phyloP scores from a whole-genome alignment of 2,888 invertebrate genomes.

The Drosophila diplacantha region DNA sequence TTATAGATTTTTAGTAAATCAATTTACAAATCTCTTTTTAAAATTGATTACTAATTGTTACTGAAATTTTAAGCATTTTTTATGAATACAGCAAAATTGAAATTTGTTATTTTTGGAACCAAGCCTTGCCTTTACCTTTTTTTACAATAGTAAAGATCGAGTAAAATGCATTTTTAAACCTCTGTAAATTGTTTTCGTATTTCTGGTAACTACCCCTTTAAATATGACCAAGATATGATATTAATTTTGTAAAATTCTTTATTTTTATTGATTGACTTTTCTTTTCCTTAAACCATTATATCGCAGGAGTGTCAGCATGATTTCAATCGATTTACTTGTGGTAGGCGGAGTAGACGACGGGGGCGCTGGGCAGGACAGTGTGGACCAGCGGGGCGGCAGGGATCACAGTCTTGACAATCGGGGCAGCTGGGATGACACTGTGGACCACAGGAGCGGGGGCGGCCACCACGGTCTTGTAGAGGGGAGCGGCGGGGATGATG shows the following conservation, averaged over 20 bases:
- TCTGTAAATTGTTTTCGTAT: too few relatives aligned
- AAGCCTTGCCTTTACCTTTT: too few relatives aligned
- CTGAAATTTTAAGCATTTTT: too few relatives aligned
- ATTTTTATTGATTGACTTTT: neutral
- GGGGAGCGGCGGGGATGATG: constrained; percentile 49
- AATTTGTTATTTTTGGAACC: too few relatives aligned
- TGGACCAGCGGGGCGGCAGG: constrained; percentile 44
- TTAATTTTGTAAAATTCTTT: neutral
- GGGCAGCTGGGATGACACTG: constrained; percentile 36
- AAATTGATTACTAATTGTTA: too few relatives aligned
- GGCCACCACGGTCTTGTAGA: constrained; percentile 19
- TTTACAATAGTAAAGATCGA: too few relatives aligned
- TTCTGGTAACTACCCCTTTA: too few relatives aligned
- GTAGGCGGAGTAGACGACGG: constrained; percentile 56
- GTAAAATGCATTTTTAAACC: too few relatives aligned
- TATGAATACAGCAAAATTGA: too few relatives aligned
- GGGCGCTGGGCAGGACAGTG: constrained; percentile 28
- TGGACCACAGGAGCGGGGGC: constrained; percentile 52
- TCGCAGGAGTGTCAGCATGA: constrained; percentile 11
- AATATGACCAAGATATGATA: too few relatives aligned
- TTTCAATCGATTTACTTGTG: constrained; percentile 56
- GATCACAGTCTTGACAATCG: constrained; percentile 49
- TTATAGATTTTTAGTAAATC: too few relatives aligned
- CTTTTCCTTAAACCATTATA: constrained; percentile 3
- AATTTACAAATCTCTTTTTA: too few relatives aligned